Evolutionary conservation across 2,888 invertebrate genomes (phyloP).

Genomic region (Crematogaster levior): DNA sequence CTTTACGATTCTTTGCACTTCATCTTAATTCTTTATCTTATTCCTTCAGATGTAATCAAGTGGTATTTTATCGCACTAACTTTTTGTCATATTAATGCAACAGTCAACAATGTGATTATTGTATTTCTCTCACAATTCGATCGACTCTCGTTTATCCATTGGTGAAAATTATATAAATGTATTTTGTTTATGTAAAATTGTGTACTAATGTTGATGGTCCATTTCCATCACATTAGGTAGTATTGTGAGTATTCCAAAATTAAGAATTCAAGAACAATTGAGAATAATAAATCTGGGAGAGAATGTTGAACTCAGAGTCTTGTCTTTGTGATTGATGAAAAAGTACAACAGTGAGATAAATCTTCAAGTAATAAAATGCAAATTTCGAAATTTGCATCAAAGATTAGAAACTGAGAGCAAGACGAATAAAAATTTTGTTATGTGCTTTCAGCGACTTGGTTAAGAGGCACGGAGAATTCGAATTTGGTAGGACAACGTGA

Average conservation of each 20-base stretch:
- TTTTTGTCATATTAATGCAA: neutral
- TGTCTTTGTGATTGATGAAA: neutral
- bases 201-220: too few relatives aligned
- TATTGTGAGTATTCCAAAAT: too few relatives aligned
- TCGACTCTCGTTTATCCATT: neutral
- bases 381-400: neutral
- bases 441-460: conserved; percentile 22
- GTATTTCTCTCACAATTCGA: neutral
- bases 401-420: neutral
- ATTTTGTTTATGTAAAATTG: neutral
- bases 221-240: too few relatives aligned
- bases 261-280: too few relatives aligned
- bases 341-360: neutral
- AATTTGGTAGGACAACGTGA: neutral
- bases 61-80: neutral
- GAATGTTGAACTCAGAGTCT: too few relatives aligned
- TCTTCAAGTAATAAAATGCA: neutral
- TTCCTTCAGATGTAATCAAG: neutral
- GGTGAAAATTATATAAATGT: neutral
- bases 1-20: neutral
- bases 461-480: neutral
- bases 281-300: too few relatives aligned
- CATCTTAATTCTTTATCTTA: too few relatives aligned
- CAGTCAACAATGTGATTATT: neutral
- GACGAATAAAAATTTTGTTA: neutral